Conservation (phyloP, 2,888 invertebrate genomes). For the Uloborus plumipes region DNA sequence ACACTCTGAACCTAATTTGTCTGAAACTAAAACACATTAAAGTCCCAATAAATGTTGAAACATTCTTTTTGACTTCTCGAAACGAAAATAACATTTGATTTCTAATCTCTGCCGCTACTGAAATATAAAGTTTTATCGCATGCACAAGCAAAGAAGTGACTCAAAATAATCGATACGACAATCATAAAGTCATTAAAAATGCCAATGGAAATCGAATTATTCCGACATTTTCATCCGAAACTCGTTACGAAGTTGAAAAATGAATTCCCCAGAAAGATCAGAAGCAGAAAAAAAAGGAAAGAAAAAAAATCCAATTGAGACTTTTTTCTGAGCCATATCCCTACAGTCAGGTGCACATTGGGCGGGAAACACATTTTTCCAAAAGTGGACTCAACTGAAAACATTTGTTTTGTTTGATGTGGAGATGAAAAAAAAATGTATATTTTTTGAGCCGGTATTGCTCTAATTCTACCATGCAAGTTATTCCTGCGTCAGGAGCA, state of each 20-base stretch:
- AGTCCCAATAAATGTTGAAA: too few species aligned
- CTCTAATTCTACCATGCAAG: too few species aligned
- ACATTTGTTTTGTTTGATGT: constrained; percentile 41
- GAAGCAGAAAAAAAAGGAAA: not conserved
- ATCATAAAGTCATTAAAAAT: constrained; percentile 4
- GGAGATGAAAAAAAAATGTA: too few species aligned
- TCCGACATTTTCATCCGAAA: not conserved
- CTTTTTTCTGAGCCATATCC: not conserved
- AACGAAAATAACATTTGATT: too few species aligned
- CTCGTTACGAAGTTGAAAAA: constrained; percentile 4
- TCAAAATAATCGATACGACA: not conserved
- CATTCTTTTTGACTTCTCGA: too few species aligned
- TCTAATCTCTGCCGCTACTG: too few species aligned
- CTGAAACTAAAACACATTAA: too few species aligned
- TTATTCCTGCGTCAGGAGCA: not conserved
- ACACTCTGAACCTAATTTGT: too few species aligned
- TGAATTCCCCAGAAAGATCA: not conserved
- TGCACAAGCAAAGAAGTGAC: too few species aligned
- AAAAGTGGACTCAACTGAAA: constrained; percentile 27
- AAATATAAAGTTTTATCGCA: too few species aligned
- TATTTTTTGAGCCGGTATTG: too few species aligned
- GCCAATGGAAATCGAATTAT: constrained; percentile 19
- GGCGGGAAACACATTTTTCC: constrained; percentile 18
- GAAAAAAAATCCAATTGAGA: not conserved
- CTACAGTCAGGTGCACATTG: constrained; percentile 1